These are phyloP conservation scores for Heliothis virescens DNA, from an alignment of 1,140 invertebrate species.

Conservation along the genomic window DNA sequence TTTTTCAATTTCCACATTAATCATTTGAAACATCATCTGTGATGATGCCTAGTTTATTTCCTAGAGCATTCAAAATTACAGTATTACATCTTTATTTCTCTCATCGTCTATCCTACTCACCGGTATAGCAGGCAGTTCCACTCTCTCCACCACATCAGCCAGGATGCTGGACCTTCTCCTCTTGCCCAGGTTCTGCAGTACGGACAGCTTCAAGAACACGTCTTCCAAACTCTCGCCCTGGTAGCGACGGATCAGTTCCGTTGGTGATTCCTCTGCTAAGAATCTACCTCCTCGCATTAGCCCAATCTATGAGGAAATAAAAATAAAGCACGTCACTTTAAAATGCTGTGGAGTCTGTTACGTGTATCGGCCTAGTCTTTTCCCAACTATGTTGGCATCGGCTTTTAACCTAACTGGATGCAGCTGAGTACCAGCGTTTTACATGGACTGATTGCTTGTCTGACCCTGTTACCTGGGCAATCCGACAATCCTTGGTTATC, in stretches of 20 bases:
- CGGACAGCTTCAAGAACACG: conserved; percentile 96
- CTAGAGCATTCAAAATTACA: no score
- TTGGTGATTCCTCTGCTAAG: conserved; percentile 96
- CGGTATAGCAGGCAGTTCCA: conserved; percentile 87
- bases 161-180: conserved; percentile 91
- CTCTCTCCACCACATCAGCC: conserved; percentile 90
- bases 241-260: conserved; percentile 92
- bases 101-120: conserved; percentile 66
- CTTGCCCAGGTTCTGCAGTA: conserved; percentile 92
- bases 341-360: neutral
- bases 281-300: conserved; percentile 96
- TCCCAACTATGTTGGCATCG: no score
- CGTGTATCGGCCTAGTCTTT: no score
- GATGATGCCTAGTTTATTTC: no score
- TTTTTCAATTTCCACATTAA: no score
- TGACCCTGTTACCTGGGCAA: no score
- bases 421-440: no score
- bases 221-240: conserved; percentile 94
- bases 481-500: no score
- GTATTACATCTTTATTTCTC: no score
- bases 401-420: no score
- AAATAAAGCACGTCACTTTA: neutral
- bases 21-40: no score
- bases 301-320: conserved; percentile 90
- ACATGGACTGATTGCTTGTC: no score